Evolutionary conservation across 2,113 vertebrate genomes (phyloP).

Genomic region (Entelurus aequoreus): DNA sequence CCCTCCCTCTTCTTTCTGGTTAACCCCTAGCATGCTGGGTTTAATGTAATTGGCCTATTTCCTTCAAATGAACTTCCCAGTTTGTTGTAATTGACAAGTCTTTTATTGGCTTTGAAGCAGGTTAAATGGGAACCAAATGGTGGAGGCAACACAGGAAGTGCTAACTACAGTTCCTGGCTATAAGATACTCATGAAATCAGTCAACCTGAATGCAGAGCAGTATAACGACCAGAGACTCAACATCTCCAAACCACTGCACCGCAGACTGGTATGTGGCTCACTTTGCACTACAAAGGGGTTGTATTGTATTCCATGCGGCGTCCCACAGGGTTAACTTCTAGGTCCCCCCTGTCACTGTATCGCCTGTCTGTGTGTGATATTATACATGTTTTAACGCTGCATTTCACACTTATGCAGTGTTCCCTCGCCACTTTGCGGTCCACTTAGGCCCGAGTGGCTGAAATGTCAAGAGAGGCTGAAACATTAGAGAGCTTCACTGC

Average conservation of each 20-base stretch:
- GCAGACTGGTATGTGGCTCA: background rate
- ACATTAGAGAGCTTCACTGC: too few species aligned
- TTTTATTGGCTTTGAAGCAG: slow-evolving; percentile 68
- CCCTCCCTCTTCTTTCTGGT: slow-evolving; percentile 7
- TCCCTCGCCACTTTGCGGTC: too few species aligned
- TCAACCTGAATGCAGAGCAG: slow-evolving; percentile 41
- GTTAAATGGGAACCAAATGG: slow-evolving; percentile 73
- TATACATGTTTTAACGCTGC: background rate
- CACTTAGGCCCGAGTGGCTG: too few species aligned
- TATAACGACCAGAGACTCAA: slow-evolving; percentile 40
- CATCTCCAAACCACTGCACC: background rate
- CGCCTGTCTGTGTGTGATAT: background rate
- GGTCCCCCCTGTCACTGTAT: background rate
- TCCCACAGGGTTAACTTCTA: background rate
- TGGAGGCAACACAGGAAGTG: slow-evolving; percentile 58
- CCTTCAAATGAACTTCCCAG: slow-evolving; percentile 64
- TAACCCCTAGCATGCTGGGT: slow-evolving; percentile 49
- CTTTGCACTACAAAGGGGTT: background rate
- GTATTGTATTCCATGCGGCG: background rate
- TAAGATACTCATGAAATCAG: slow-evolving; percentile 58
- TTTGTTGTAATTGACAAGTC: slow-evolving; percentile 68
- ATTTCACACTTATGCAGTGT: too few species aligned
- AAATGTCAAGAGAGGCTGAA: too few species aligned
- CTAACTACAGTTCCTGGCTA: slow-evolving; percentile 38
- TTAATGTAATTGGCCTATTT: slow-evolving; percentile 73